Base-by-base conservation (phyloP, 2,888 invertebrate genomes). In the Drosophila pseudotalamancana region DNA sequence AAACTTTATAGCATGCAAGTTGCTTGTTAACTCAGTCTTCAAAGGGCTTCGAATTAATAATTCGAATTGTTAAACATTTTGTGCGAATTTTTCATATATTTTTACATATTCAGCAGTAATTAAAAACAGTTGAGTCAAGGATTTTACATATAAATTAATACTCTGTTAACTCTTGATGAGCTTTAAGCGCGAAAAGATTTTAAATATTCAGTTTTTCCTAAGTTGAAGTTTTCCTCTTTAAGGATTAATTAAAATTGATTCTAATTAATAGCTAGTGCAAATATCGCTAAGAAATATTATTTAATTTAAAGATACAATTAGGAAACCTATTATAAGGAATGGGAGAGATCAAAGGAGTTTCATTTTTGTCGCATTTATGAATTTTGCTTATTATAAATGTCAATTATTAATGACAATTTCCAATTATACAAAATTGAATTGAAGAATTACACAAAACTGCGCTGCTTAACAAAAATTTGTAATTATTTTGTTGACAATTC, bases 71-170 rank as follows among this genome's bases (percentile, higher is more conserved):
- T 21, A 12, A 32, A 39, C 37, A 43, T 31, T 51, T 51, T 71
- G 42, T 39, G 14, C 39, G 40, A 31, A 66, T 45, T 27, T n/a
- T 51, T 45, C 25, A 31, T 31, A 16, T 16, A 12, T 56, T 48
- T 64, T 29, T 19, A 3, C 35, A 23, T 16, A 39, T 35, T 25
- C 53, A 53, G n/a, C 69, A 32, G 57, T 74, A 81, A 78, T 81
- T 70, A 65, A 77, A 81, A 74, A 27, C 56, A 54, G 57, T 60
- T 60, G 60, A 43, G 50, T 48, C 63, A 60, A 27, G 39, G 16
- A 40, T 65, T 70, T 66, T 35, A 9, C 8, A 45, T 18, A 46
- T n/a, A 21, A 16, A 27, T 39, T n/a, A 37, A 37, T n/a, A 31
- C 21, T 29, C 27, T 57, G 19, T 8, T 21, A n/a, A 23, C 21